Evolutionary conservation across 2,797 vertebrate species (phyloP), one percentile per base, ranked within the genome.

Genomic region (Margarornis squamiger): DNA sequence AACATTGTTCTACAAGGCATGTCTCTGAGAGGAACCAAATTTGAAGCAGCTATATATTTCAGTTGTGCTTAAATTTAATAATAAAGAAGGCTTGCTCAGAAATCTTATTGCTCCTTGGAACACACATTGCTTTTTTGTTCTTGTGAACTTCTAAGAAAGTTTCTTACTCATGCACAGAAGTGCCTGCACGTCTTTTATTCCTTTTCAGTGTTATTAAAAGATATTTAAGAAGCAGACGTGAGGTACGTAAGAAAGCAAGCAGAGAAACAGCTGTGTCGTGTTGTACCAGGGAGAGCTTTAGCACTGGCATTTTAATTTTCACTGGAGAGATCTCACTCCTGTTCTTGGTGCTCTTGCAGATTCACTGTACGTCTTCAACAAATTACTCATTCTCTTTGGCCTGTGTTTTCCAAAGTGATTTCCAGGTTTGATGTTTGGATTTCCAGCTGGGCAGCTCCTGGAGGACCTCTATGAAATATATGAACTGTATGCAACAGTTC

Each of bases 1-100:
- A 96, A 85, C 88, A 93, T 43, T 96, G 93, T 93, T 93, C 96
- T 96, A 88, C 75, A 55, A 94, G 92, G 86, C 32, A 51, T 94
- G 73, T 83, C 96, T 96, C 95, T 75, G 91, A 74, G 73, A 88
- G 88, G 94, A 97, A 95, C 75, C 61, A 74, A 29, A 58, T 66
- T 26, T 94, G 84, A 96, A 95, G 88, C 91, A 89, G 76, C 85
- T 32, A 83, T 92, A 93, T 95, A 95, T 97, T 95, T 89, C 15
- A 93, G 73, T 91, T 95, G 51, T 71, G 91, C 70, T 93, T 81
- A 90, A 92, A 95, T 38, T 95, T 93, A 96, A 87, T 92, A 94
- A 96, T 95, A 95, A 95, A 87, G 90, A 86, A 83, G 63, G 17
- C 61, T 92, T 82, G 76, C 79, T 94, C 61, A 84, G 93, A 93